Conservation (phyloP, 1,140 invertebrate species). For the Zaprionus taronus region DNA sequence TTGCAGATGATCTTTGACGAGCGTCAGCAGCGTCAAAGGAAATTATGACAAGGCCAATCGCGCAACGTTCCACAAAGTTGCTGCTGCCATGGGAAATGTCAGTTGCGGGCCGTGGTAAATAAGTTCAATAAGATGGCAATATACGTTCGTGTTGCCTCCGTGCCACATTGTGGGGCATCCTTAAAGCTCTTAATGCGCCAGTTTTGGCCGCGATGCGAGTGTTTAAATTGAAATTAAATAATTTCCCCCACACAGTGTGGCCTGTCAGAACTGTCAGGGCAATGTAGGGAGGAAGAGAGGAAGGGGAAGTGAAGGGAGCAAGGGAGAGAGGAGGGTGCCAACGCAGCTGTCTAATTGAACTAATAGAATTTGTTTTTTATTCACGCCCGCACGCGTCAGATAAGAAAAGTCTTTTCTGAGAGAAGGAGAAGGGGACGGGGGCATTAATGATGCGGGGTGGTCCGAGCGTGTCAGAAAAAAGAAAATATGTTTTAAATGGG, state of each 20-base stretch:
- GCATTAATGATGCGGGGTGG: slow-evolving; percentile 16
- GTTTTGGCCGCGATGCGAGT: slow-evolving; percentile 2
- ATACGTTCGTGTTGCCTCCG: slow-evolving; percentile 1
- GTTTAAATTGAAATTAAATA: slow-evolving; percentile 46
- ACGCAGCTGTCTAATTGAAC: slow-evolving; percentile 67
- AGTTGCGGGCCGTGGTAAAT: slow-evolving; percentile 25
- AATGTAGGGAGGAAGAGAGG: not conserved
- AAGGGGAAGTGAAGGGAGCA: not conserved
- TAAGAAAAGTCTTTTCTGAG: slow-evolving; percentile 35
- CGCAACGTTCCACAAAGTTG: slow-evolving; percentile 16
- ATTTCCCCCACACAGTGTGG: slow-evolving; percentile 2
- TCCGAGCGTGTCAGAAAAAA: slow-evolving; percentile 18
- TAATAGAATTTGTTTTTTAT: slow-evolving; percentile 64
- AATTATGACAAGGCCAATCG: slow-evolving; percentile 14
- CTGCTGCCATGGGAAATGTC: slow-evolving; percentile 35
- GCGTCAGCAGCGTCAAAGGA: not conserved
- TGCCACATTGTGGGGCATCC: not conserved
- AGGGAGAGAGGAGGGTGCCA: not conserved
- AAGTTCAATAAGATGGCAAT: slow-evolving; percentile 15
- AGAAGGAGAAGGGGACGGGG: not conserved
- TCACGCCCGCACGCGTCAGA: slow-evolving; percentile 55
- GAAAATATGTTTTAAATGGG: slow-evolving; percentile 43
- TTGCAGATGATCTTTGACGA: slow-evolving; percentile 18
- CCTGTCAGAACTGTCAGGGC: slow-evolving; percentile 9
- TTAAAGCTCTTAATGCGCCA: not conserved